Percentiles rank a stretch among this genome's conserved stretches.
Conservation (phyloP, 2,888 invertebrate species). For the Cepaea hortensis region DNA sequence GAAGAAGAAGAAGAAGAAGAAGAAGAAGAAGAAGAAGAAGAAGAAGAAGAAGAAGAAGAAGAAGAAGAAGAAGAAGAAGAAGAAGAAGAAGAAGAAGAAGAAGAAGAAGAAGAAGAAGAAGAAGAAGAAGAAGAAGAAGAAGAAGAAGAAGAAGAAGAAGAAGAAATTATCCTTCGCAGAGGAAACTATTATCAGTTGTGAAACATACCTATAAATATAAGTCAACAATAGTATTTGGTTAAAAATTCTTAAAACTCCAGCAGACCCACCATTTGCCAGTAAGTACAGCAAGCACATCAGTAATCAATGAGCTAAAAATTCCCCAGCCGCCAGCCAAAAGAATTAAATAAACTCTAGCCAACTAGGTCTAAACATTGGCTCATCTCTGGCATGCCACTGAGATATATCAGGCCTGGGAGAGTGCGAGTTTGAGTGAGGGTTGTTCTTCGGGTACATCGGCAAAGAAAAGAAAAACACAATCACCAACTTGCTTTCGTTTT, state of each 20-base stretch:
- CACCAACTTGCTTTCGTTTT: too few relatives aligned
- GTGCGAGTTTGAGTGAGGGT: neutral
- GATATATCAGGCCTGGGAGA: neutral
- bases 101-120: neutral
- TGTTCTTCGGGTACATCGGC: neutral
- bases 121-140: too few relatives aligned
- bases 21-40: neutral
- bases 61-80: constrained; percentile 12
- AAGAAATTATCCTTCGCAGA: too few relatives aligned
- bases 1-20: constrained; percentile 1
- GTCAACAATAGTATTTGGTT: constrained; percentile 12
- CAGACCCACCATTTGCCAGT: neutral
- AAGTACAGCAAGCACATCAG: neutral
- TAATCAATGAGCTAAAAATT: neutral
- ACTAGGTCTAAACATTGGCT: constrained; percentile 35
- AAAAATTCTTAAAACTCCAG: neutral
- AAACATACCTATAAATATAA: neutral
- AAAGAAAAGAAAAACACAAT: too few relatives aligned
- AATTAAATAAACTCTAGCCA: constrained; percentile 20
- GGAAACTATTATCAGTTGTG: too few relatives aligned
- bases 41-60: neutral
- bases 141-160: too few relatives aligned
- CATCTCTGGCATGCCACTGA: constrained; percentile 31
- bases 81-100: constrained; percentile 12
- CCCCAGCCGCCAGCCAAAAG: neutral